Conservation (phyloP, 2,888 invertebrate species). For the Melanchra persicariae region DNA sequence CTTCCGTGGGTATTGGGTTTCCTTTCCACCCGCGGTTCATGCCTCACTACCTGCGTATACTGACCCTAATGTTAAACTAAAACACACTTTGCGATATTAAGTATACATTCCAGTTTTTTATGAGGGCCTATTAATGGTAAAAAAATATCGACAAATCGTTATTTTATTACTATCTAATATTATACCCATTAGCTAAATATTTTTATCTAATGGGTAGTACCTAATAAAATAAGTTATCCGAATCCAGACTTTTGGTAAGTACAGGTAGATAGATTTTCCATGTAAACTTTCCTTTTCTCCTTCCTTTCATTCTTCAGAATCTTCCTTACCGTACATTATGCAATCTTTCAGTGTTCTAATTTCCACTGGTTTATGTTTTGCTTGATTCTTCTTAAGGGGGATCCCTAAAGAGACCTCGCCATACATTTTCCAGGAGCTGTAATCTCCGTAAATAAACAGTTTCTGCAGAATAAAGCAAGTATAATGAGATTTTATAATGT, state of each 20-base stretch:
- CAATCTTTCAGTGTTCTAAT: background rate
- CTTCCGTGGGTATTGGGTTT: constrained; percentile 83
- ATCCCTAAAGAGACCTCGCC: too few relatives aligned
- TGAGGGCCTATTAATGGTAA: background rate
- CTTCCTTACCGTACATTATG: background rate
- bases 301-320: background rate
- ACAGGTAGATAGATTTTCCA: background rate
- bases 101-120: constrained; percentile 2
- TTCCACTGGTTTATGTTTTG: background rate
- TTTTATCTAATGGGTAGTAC: too few relatives aligned
- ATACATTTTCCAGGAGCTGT: too few relatives aligned
- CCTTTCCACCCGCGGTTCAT: constrained; percentile 74
- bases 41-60: constrained; percentile 69
- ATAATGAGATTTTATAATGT: too few relatives aligned
- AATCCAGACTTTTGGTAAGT: background rate
- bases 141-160: background rate
- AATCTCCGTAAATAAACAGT: too few relatives aligned
- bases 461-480: too few relatives aligned
- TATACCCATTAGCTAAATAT: constrained; percentile 11
- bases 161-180: constrained; percentile 17
- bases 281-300: background rate
- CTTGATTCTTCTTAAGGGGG: background rate
- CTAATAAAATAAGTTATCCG: too few relatives aligned
- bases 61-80: constrained; percentile 60
- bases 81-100: constrained; percentile 20